Evolutionary conservation across 1,140 invertebrate genomes (phyloP).

Genomic region (Drosophila takahashii): DNA sequence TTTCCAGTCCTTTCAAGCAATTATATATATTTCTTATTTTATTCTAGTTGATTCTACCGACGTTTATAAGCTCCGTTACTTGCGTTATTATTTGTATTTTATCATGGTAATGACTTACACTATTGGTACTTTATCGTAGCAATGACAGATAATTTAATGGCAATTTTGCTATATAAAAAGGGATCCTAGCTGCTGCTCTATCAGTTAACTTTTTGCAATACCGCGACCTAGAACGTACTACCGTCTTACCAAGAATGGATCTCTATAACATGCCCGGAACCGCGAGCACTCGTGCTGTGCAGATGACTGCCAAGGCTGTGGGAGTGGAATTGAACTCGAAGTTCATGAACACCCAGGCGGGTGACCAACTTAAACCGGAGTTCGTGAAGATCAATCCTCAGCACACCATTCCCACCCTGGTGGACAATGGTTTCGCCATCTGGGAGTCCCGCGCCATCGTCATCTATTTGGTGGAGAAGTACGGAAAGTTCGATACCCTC

Average conservation of each 20-base stretch:
- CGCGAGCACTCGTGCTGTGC: slow-evolving; percentile 85
- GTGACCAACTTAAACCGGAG: slow-evolving; percentile 89
- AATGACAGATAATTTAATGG: slow-evolving; percentile 30
- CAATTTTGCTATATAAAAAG: slow-evolving; percentile 17
- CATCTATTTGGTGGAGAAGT: slow-evolving; percentile 68
- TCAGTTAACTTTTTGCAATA: slow-evolving; percentile 42
- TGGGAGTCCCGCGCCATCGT: slow-evolving; percentile 74
- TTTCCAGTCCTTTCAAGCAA: too few species aligned
- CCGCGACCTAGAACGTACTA: too few species aligned
- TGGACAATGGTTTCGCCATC: slow-evolving; percentile 58
- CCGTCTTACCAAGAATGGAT: slow-evolving; percentile 20
- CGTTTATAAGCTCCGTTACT: too few species aligned
- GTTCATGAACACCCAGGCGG: slow-evolving; percentile 86
- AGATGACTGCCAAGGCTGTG: slow-evolving; percentile 86
- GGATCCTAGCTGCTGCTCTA: background rate
- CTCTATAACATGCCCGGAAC: slow-evolving; percentile 68
- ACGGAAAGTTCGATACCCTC: slow-evolving; percentile 84
- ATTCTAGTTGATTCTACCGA: too few species aligned
- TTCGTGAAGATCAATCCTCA: slow-evolving; percentile 84
- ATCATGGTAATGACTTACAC: too few species aligned
- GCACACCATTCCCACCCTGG: slow-evolving; percentile 76
- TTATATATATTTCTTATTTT: too few species aligned
- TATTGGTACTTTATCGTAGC: slow-evolving; percentile 11
- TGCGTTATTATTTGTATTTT: too few species aligned
- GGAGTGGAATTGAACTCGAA: slow-evolving; percentile 84